Evolutionary conservation across 2,797 vertebrate species (phyloP).

Genomic region (Cynopterus sphinx): DNA sequence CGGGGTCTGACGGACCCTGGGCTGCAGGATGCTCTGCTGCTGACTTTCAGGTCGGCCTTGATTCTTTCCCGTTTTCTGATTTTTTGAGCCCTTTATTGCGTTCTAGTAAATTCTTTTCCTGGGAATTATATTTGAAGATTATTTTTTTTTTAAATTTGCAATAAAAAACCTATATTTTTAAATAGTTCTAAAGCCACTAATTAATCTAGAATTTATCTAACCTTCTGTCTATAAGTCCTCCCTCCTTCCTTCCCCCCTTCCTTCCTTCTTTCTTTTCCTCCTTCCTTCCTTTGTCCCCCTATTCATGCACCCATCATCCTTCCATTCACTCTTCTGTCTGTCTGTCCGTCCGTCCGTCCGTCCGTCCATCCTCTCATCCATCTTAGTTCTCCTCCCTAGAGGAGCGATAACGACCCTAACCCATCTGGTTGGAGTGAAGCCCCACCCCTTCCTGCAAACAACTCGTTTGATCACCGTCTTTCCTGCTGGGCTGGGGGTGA

Average conservation of each 20-base stretch:
- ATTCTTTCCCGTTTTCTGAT: background rate
- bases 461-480: background rate
- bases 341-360: background rate
- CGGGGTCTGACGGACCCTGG: accelerated
- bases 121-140: background rate
- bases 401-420: accelerated
- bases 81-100: background rate
- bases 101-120: background rate
- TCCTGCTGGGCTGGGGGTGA: background rate
- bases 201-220: background rate
- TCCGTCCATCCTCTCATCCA: background rate
- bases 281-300: background rate
- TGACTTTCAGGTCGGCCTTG: background rate
- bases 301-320: background rate
- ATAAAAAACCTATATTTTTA: background rate
- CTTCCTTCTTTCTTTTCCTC: no score
- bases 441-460: background rate
- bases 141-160: background rate
- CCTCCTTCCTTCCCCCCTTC: background rate
- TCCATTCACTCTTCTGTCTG: background rate
- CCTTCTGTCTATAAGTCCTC: background rate
- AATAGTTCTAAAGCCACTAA: background rate
- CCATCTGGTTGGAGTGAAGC: no score
- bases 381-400: background rate
- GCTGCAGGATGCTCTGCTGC: background rate